Conservation (phyloP, 2,888 invertebrate species). For the Pegoplata infirma region DNA sequence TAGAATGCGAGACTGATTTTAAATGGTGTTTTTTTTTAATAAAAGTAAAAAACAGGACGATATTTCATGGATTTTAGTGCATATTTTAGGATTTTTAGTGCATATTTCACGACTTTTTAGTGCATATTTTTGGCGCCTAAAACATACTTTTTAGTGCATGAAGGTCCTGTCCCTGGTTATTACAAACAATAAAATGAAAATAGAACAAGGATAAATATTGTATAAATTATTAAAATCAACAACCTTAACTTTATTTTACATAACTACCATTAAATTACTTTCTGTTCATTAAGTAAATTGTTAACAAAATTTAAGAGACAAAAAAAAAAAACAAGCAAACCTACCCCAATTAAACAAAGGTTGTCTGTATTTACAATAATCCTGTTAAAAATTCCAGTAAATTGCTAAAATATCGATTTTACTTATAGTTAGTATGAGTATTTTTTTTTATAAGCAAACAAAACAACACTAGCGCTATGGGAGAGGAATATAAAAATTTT, state of each 20-base stretch:
- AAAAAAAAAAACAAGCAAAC: not conserved
- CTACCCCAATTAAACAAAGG: slow-evolving; percentile 3
- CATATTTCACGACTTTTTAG: too few relatives aligned
- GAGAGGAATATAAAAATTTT: too few relatives aligned
- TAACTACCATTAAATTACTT: not conserved
- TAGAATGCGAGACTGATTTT: too few relatives aligned
- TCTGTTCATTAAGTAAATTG: not conserved
- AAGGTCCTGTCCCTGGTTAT: too few relatives aligned
- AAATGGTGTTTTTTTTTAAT: too few relatives aligned
- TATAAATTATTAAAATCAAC: not conserved
- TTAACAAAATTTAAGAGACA: not conserved
- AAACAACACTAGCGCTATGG: not conserved
- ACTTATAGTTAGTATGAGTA: slow-evolving; percentile 14
- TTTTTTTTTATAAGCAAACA: too few relatives aligned
- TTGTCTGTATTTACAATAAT: not conserved
- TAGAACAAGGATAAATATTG: not conserved
- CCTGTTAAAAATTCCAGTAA: slow-evolving; percentile 7
- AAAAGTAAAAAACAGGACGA: too few relatives aligned
- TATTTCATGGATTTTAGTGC: too few relatives aligned
- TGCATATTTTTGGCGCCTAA: too few relatives aligned
- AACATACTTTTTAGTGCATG: too few relatives aligned
- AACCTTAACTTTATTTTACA: not conserved
- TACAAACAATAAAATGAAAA: too few relatives aligned
- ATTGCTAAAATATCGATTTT: slow-evolving; percentile 34
- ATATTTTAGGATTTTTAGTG: too few relatives aligned